These are phyloP conservation scores for Drosophila novamexicana DNA, from an alignment of 1,140 invertebrate species.

Conservation along the genomic window DNA sequence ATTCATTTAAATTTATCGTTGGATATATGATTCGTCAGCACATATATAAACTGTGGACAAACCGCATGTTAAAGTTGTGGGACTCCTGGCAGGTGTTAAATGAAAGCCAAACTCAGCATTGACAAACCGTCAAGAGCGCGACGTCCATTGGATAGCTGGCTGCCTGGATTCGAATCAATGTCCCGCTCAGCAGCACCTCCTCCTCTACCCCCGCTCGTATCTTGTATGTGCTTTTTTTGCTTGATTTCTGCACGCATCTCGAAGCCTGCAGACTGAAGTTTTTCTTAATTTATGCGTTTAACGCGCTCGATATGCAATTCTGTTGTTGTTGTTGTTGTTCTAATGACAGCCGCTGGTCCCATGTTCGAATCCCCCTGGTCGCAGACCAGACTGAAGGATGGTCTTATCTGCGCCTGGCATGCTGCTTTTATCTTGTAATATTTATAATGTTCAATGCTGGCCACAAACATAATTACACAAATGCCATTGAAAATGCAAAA, in stretches of 20 bases:
- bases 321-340: slow-evolving; percentile 36
- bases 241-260: slow-evolving; percentile 1
- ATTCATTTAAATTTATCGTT: neutral
- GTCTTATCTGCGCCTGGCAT: slow-evolving; percentile 25
- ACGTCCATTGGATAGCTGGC: slow-evolving; percentile 15
- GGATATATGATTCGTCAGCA: neutral
- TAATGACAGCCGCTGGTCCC: slow-evolving; percentile 43
- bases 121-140: slow-evolving; percentile 36
- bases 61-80: neutral
- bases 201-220: neutral
- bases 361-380: slow-evolving; percentile 29
- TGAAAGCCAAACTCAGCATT: slow-evolving; percentile 28
- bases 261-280: slow-evolving; percentile 9
- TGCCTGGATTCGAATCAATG: neutral
- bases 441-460: slow-evolving; percentile 44
- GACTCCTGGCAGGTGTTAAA: slow-evolving; percentile 22
- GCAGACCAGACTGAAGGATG: neutral
- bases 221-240: slow-evolving; percentile 31
- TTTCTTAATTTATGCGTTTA: slow-evolving; percentile 58
- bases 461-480: slow-evolving; percentile 51
- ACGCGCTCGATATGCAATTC: slow-evolving; percentile 56
- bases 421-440: slow-evolving; percentile 44
- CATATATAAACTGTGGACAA: neutral
- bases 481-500: slow-evolving; percentile 51
- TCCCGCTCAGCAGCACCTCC: neutral